These are phyloP conservation scores for Drosophila infuscata DNA, from an alignment of 2,888 invertebrate species.

Conservation along the genomic window DNA sequence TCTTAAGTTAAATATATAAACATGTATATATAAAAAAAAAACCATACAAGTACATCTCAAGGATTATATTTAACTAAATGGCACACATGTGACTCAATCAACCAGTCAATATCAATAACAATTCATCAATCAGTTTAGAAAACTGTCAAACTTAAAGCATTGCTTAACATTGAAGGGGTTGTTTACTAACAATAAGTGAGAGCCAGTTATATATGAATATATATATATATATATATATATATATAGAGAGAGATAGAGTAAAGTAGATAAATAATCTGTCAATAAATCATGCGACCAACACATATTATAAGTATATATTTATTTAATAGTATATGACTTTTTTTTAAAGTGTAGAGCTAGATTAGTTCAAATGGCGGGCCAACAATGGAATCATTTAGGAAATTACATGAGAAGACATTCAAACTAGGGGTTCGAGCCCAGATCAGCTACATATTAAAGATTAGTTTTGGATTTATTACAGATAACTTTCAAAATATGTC, in stretches of 20 bases:
- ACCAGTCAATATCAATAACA: conserved; percentile 52
- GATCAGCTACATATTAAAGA: conserved; percentile 15
- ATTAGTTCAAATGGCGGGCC: conserved; percentile 30
- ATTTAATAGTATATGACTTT: conserved; percentile 12
- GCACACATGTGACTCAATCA: conserved; percentile 56
- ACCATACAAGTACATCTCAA: conserved; percentile 52
- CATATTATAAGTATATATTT: conserved; percentile 32
- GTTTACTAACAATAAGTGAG: conserved; percentile 48
- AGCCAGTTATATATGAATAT: conserved; percentile 35
- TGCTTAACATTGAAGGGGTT: conserved; percentile 31
- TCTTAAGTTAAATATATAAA: conserved; percentile 42
- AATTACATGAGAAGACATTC: conserved; percentile 28
- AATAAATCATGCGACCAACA: conserved; percentile 64
- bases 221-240: conserved; percentile 20
- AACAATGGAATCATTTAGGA: conserved; percentile 36
- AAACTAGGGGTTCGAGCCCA: conserved; percentile 18
- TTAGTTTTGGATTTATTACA: conserved; percentile 16
- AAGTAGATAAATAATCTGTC: conserved; percentile 56
- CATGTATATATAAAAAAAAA: conserved; percentile 29
- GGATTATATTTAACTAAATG: conserved; percentile 49
- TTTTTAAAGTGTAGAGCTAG: conserved; percentile 20
- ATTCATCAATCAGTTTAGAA: conserved; percentile 49
- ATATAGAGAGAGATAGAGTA: conserved; percentile 36
- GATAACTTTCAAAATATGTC: neutral
- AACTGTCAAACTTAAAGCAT: conserved; percentile 53